Evolutionary conservation across 1,140 invertebrate species (phyloP), one percentile per base, ranked within the genome.

Genomic region (Cecropterus lyciades): DNA sequence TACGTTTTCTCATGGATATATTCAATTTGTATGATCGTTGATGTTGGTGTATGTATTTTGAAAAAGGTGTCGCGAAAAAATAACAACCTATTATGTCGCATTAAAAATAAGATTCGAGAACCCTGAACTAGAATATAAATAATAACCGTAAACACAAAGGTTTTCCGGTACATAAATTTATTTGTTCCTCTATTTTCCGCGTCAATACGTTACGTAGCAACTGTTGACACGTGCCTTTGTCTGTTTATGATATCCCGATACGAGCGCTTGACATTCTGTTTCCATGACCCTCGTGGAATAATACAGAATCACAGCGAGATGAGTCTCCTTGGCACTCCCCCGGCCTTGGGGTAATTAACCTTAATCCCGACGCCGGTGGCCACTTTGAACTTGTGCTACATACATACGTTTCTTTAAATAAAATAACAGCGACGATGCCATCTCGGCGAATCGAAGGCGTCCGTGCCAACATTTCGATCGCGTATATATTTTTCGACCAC

Each of bases 261-360:
- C 10, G 5, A 43, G 13, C 37, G 30, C 6, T 30, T 30, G 27
- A 30, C 27, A 8, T 30, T 30, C 27, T 30, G 7, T 30, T 24
- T 30, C 40, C 40, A 14, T 14, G n/a, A 14, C 40, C 40, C 40
- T 43, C 10, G n/a, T 37, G 33, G 10, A 0, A n/a, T 33, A 10
- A 33, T 11, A 37, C 11, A 37, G 10, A 33, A 33, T 33, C 6
- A 9, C 33, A 37, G 1, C 40, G 13, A 14, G 40, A 14, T 14
- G 52, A 55, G 33, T 15, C 52, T 55, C 27, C 49, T 49, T 42
- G 46, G 48, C 40, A 52, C 43, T 40, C 24, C 75, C 70, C 63
- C 78, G 85, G 72, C 86, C 80, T 89, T 87, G 79, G 72, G 75
- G 79, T 87, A 84, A 87, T 89, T 88, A 83, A 84, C 84, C 80